Conservation (phyloP, 2,888 invertebrate genomes). For the Mellilla xanthometata region DNA sequence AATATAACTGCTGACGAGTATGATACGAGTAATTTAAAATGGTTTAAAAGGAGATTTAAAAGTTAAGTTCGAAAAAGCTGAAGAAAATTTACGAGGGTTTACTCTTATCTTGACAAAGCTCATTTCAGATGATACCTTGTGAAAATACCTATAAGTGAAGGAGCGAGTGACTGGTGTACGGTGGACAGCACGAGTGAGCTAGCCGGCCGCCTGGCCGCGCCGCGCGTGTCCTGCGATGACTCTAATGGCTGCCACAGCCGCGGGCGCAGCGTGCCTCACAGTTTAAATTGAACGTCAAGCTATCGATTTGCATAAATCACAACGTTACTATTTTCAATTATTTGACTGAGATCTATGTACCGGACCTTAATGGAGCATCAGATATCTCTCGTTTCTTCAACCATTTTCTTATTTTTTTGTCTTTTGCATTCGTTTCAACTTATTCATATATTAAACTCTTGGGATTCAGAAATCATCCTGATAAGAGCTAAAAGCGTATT, state of each 20-base stretch:
- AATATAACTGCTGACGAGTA: too few relatives aligned
- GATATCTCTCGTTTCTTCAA: not conserved
- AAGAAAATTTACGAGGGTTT: too few relatives aligned
- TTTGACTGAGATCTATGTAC: conserved; percentile 26
- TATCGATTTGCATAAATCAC: conserved; percentile 81
- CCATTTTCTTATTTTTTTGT: too few relatives aligned
- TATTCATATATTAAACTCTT: too few relatives aligned
- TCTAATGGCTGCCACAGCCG: conserved; percentile 70
- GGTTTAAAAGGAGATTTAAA: too few relatives aligned
- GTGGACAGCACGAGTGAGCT: conserved; percentile 45
- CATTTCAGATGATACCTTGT: too few relatives aligned
- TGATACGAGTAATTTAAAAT: too few relatives aligned
- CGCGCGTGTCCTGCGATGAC: conserved; percentile 71
- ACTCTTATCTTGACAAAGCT: too few relatives aligned
- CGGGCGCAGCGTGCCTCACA: conserved; percentile 75
- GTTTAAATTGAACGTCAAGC: conserved; percentile 79
- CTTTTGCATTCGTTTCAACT: too few relatives aligned
- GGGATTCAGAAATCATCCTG: too few relatives aligned
- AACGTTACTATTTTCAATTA: conserved; percentile 76
- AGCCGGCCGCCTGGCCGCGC: conserved; percentile 50
- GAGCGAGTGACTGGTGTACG: not conserved
- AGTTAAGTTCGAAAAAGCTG: too few relatives aligned
- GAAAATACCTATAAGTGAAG: too few relatives aligned
- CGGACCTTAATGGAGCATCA: conserved; percentile 14
- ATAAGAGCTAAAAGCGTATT: not conserved